Evolutionary conservation across 1,140 invertebrate genomes (phyloP).

Genomic region (Dreissena polymorpha): DNA sequence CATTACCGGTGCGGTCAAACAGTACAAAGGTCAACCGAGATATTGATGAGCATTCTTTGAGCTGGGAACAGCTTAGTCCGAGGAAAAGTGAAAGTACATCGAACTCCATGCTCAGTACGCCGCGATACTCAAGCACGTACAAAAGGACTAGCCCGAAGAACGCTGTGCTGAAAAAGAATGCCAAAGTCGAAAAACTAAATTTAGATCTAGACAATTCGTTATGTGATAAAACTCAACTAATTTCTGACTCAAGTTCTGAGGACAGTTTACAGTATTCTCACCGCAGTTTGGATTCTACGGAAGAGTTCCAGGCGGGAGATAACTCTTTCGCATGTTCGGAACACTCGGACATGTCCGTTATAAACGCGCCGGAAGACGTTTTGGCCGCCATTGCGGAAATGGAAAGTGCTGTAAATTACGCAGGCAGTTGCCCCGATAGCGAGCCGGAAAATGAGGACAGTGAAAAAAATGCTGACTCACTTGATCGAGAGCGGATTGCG

Average conservation of each 20-base stretch:
- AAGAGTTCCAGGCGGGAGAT: conserved; percentile 9
- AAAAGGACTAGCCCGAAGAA: background rate
- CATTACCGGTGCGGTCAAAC: conserved; percentile 43
- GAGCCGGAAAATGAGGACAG: too few species aligned
- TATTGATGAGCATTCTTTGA: conserved; percentile 44
- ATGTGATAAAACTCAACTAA: conserved; percentile 30
- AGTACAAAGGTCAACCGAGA: background rate
- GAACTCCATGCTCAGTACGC: conserved; percentile 3
- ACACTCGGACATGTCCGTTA: conserved; percentile 46
- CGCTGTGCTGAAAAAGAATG: background rate
- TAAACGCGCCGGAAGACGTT: conserved; percentile 26
- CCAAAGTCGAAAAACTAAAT: conserved; percentile 1
- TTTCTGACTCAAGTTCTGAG: conserved; percentile 39
- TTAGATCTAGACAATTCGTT: conserved; percentile 13
- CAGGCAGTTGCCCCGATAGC: too few species aligned
- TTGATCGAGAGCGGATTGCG: too few species aligned
- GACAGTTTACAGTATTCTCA: conserved; percentile 32
- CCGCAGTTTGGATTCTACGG: conserved; percentile 6
- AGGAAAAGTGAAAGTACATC: conserved; percentile 11
- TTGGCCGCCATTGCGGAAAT: conserved; percentile 47
- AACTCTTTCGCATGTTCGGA: conserved; percentile 46
- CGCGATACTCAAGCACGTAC: background rate
- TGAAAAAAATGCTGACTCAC: too few species aligned
- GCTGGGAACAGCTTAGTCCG: conserved; percentile 52
- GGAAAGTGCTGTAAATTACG: background rate